Evolutionary conservation across 1,140 invertebrate species (phyloP).

Genomic region (Pogonomyrmex californicus): DNA sequence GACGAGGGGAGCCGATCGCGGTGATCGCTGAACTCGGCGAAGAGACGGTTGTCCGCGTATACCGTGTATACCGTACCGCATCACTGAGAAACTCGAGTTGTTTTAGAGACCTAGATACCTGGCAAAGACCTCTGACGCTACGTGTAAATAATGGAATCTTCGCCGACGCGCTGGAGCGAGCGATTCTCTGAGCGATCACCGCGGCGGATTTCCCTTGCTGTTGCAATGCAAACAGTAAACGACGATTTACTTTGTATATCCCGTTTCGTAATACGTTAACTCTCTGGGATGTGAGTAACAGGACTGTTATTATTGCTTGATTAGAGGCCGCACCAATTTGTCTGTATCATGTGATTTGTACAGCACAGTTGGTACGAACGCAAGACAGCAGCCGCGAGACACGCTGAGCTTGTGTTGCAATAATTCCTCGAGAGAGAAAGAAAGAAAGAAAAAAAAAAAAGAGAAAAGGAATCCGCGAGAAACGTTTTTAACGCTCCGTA

Average conservation of each 20-base stretch:
- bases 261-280: not conserved
- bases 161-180: not conserved
- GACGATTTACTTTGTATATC: not conserved
- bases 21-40: conserved; percentile 26
- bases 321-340: conserved; percentile 43
- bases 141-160: not conserved
- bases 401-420: no score
- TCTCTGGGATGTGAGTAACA: conserved; percentile 1
- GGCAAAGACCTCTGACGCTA: not conserved
- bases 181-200: conserved; percentile 23
- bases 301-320: conserved; percentile 4
- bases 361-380: conserved; percentile 40
- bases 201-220: not conserved
- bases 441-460: no score
- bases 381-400: not conserved
- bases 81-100: not conserved
- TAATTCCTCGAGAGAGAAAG: no score
- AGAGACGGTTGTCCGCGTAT: not conserved
- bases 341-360: conserved; percentile 62
- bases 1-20: not conserved
- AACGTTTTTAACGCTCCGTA: not conserved
- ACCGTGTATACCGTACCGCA: not conserved
- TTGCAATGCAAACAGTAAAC: not conserved
- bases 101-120: not conserved
- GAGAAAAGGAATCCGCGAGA: not conserved